phyloP scores from a whole-genome alignment of 2,113 vertebrate genomes.

The Caranx melampygus region DNA sequence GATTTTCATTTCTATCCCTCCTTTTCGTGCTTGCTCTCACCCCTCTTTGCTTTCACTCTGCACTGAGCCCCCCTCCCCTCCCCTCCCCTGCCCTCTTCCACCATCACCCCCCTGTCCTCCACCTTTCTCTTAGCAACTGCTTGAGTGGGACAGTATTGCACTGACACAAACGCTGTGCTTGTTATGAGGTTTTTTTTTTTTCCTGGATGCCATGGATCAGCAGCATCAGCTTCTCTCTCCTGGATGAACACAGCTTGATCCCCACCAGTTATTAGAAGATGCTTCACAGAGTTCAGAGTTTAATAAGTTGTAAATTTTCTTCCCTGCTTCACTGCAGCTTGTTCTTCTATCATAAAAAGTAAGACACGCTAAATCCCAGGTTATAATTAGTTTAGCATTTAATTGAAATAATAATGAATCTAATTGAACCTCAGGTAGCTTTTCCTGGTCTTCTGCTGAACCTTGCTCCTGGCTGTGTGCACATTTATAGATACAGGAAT shows the following conservation, averaged over 20 bases:
- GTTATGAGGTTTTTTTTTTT: constrained; percentile 17
- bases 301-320: neutral
- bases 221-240: constrained; percentile 11
- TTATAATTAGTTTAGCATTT: neutral
- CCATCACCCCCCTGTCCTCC: constrained; percentile 28
- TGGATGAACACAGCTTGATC: too few relatives aligned
- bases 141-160: constrained; percentile 35
- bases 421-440: too few relatives aligned
- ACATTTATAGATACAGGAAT: neutral
- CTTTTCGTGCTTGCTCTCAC: constrained; percentile 74
- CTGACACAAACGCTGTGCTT: constrained; percentile 28
- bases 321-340: neutral
- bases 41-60: constrained; percentile 74
- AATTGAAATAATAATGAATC: neutral
- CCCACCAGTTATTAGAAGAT: neutral
- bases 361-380: too few relatives aligned
- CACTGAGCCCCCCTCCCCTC: constrained; percentile 44
- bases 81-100: constrained; percentile 26
- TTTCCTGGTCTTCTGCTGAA: neutral
- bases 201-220: neutral
- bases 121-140: constrained; percentile 63
- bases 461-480: too few relatives aligned
- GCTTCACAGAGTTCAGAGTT: too few relatives aligned
- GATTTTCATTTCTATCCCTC: constrained; percentile 82
- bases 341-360: neutral